These are phyloP conservation scores for Diplodus sargus DNA, from an alignment of 2,797 vertebrate genomes.

Conservation along the genomic window DNA sequence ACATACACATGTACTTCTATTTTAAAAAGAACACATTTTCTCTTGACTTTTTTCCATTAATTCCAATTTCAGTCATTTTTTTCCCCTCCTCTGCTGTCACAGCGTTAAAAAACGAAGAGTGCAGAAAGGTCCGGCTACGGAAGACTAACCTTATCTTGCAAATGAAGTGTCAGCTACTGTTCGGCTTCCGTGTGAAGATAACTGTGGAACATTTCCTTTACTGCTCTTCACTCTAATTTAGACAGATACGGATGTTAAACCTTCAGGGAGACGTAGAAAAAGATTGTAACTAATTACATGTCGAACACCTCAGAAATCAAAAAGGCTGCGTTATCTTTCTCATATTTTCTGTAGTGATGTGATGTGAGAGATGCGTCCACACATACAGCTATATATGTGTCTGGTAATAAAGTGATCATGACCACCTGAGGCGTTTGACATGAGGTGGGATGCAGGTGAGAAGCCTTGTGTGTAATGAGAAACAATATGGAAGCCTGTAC, in stretches of 20 bases:
- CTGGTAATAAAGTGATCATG: not conserved
- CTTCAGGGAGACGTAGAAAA: slow-evolving; percentile 23
- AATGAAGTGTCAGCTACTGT: slow-evolving; percentile 49
- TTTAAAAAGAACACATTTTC: not conserved
- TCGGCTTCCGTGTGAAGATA: slow-evolving; percentile 36
- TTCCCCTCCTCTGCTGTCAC: slow-evolving; percentile 20
- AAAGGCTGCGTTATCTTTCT: not conserved
- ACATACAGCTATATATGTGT: slow-evolving; percentile 8
- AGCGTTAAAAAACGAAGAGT: slow-evolving; percentile 27
- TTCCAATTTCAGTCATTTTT: slow-evolving; percentile 15
- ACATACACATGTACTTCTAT: not conserved
- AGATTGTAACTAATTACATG: slow-evolving; percentile 56
- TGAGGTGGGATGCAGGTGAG: slow-evolving; percentile 10
- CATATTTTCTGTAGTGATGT: not conserved
- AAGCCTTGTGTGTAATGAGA: slow-evolving; percentile 2
- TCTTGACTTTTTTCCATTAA: slow-evolving; percentile 11
- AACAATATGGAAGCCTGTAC: not conserved
- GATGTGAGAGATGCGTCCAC: not conserved
- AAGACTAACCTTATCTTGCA: slow-evolving; percentile 59
- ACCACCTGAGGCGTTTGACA: not conserved
- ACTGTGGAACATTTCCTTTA: slow-evolving; percentile 36
- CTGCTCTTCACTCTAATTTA: slow-evolving; percentile 48
- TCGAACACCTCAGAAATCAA: slow-evolving; percentile 47
- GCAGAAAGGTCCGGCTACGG: slow-evolving; percentile 32
- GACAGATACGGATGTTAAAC: slow-evolving; percentile 37